Percentiles rank a stretch among this genome's conserved stretches.
Conservation (phyloP, 2,888 invertebrate genomes). For the Nemapogon koenigi region DNA sequence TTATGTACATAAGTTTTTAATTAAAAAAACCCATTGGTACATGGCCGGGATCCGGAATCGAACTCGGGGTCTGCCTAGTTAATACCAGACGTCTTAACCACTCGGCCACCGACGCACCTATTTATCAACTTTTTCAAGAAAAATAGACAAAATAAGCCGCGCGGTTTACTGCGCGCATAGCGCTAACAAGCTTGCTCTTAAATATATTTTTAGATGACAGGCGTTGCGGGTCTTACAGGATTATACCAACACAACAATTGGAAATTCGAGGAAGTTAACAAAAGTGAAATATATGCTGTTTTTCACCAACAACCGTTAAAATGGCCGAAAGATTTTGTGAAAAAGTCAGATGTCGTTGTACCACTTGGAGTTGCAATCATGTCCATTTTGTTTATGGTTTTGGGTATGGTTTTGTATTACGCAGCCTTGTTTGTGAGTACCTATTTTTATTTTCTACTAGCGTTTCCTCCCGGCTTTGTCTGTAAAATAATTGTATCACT, state of each 20-base stretch:
- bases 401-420: not conserved
- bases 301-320: not conserved
- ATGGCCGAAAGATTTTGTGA: not conserved
- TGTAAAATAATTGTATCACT: too few species aligned
- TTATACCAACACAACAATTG: not conserved
- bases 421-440: conserved; percentile 1
- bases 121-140: too few species aligned
- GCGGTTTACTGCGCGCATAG: too few species aligned
- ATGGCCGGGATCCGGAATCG: too few species aligned
- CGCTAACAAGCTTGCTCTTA: too few species aligned
- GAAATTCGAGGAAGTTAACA: not conserved
- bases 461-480: too few species aligned
- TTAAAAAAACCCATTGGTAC: too few species aligned
- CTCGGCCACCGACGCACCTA: too few species aligned
- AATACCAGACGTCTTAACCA: too few species aligned
- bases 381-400: not conserved
- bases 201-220: conserved; percentile 1
- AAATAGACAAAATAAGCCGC: too few species aligned
- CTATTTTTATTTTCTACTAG: not conserved
- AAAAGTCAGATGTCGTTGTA: not conserved
- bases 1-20: too few species aligned
- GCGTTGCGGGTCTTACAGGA: not conserved
- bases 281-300: not conserved
- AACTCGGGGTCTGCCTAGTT: too few species aligned
- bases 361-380: not conserved